A percentile compares a stretch with the other conserved stretches of the same genome.
Evolutionary conservation across 1,140 invertebrate species (phyloP).

Genomic region (Apis florea): DNA sequence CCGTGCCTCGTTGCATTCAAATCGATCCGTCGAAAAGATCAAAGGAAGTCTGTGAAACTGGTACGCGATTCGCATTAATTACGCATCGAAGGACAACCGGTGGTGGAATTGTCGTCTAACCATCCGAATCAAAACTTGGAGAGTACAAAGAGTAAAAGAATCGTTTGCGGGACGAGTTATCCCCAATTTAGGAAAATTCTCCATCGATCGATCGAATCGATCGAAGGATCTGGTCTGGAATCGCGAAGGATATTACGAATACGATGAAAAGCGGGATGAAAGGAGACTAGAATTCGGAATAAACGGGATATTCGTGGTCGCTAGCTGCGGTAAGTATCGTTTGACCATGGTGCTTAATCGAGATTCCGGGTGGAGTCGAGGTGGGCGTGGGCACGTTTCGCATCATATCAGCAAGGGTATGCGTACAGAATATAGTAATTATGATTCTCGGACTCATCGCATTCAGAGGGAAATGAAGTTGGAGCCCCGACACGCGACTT

Average conservation of each 20-base stretch:
- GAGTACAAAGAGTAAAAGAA: background rate
- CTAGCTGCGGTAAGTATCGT: conserved; percentile 38
- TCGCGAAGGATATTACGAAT: background rate
- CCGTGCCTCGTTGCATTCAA: conserved; percentile 34
- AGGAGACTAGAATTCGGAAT: conserved; percentile 28
- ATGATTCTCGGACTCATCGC: conserved; percentile 68
- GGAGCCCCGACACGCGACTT: conserved; percentile 68
- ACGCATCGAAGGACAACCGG: conserved; percentile 13
- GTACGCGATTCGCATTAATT: conserved; percentile 24
- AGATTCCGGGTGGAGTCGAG: conserved; percentile 56
- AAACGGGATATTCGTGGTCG: conserved; percentile 43
- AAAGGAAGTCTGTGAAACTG: conserved; percentile 45
- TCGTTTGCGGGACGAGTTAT: background rate
- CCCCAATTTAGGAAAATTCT: background rate
- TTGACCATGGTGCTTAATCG: conserved; percentile 55
- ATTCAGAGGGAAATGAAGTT: conserved; percentile 71
- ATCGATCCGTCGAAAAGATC: conserved; percentile 51
- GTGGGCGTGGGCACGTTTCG: conserved; percentile 49
- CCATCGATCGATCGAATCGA: background rate
- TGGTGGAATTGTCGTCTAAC: background rate
- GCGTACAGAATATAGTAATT: conserved; percentile 70
- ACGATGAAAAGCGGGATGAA: background rate
- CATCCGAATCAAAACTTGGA: background rate
- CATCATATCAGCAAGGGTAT: conserved; percentile 65
- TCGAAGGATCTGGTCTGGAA: too few relatives aligned